Evolutionary conservation across 1,140 invertebrate genomes (phyloP).

Genomic region (Drosophila ficusphila): DNA sequence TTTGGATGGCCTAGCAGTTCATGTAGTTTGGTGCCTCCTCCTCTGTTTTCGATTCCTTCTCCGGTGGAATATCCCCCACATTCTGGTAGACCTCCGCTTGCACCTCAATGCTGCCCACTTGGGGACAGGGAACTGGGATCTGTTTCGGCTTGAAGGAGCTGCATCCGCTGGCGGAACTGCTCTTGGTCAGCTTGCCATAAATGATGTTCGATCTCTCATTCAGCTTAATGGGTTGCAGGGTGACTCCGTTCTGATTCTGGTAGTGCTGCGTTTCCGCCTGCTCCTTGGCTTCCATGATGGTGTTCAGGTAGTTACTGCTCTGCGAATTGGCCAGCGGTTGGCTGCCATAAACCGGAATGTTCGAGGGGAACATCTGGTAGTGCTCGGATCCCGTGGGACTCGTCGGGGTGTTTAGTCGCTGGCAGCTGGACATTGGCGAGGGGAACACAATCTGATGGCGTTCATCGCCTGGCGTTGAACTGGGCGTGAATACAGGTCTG

Average conservation of each 20-base stretch:
- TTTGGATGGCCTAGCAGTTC: conserved; percentile 68
- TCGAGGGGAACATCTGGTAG: conserved; percentile 83
- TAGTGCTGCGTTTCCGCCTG: conserved; percentile 62
- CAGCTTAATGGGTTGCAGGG: conserved; percentile 80
- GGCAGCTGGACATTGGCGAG: conserved; percentile 72
- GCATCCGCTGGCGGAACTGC: conserved; percentile 57
- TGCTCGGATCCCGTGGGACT: conserved; percentile 77
- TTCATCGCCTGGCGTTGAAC: conserved; percentile 79
- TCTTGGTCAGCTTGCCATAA: conserved; percentile 76
- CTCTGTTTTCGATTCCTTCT: conserved; percentile 12
- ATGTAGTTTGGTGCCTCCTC: conserved; percentile 75
- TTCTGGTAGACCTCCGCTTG: conserved; percentile 83
- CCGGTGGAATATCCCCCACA: conserved; percentile 44
- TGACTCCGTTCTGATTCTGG: conserved; percentile 76
- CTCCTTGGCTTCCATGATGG: conserved; percentile 80
- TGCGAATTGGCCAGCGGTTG: conserved; percentile 58
- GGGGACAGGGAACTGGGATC: conserved; percentile 54
- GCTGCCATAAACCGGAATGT: conserved; percentile 80
- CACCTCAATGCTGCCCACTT: conserved; percentile 69
- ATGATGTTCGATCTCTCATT: conserved; percentile 79
- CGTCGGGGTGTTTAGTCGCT: conserved; percentile 75
- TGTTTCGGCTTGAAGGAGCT: conserved; percentile 81
- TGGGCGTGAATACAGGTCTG: conserved; percentile 83
- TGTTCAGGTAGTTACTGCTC: conserved; percentile 76
- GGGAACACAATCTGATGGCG: conserved; percentile 76